A percentile compares a stretch with the other conserved stretches of the same genome.
phyloP scores from a whole-genome alignment of 1,140 invertebrate species.

The Tenebrio molitor region DNA sequence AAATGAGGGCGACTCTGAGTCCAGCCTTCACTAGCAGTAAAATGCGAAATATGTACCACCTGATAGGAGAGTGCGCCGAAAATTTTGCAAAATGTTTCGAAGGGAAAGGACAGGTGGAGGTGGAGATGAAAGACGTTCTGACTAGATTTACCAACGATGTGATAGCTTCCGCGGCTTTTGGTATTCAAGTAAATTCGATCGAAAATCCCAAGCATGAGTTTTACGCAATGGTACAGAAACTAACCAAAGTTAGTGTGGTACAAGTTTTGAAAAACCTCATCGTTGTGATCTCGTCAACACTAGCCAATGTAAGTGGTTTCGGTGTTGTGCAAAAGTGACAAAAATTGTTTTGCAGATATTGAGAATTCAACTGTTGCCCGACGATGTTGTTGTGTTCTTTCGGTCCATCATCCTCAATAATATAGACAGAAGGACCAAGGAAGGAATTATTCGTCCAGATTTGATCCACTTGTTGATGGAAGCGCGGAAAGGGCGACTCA shows the following conservation, averaged over 20 bases:
- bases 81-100: constrained; percentile 60
- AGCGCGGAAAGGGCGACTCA: constrained; percentile 57
- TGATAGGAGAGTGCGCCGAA: constrained; percentile 60
- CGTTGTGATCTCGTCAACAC: neutral
- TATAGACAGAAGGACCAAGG: constrained; percentile 60
- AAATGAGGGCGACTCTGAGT: constrained; percentile 63
- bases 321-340: no score
- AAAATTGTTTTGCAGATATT: constrained; percentile 18
- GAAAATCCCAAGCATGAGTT: constrained; percentile 68
- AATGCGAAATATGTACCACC: constrained; percentile 63
- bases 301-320: neutral
- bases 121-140: constrained; percentile 1
- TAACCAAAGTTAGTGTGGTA: neutral
- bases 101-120: constrained; percentile 42
- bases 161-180: constrained; percentile 70
- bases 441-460: constrained; percentile 62
- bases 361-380: neutral
- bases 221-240: constrained; percentile 66
- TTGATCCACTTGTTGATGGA: no score
- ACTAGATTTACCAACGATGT: constrained; percentile 71
- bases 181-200: constrained; percentile 70
- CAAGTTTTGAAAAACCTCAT: neutral
- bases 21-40: constrained; percentile 67
- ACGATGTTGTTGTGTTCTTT: constrained; percentile 42
- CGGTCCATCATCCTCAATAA: constrained; percentile 48